Conservation (phyloP, 2,888 invertebrate genomes). For the Scaptomyza caliginosa region DNA sequence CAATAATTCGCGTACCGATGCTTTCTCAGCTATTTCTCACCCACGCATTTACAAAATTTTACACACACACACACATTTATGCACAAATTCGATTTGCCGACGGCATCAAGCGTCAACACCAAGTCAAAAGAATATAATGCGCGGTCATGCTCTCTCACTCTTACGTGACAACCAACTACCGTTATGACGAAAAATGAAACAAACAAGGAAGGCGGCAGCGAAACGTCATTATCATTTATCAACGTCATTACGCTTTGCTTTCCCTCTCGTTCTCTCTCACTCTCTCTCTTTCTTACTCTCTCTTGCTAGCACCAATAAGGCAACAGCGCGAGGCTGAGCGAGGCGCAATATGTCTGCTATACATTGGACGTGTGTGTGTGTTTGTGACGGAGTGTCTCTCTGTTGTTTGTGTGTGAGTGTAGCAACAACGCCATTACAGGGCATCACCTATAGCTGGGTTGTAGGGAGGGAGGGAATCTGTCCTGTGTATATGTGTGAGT, state of each 20-base stretch:
- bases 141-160: constrained; percentile 69
- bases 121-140: constrained; percentile 43
- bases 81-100: constrained; percentile 50
- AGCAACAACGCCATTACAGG: constrained; percentile 44
- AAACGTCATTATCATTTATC: constrained; percentile 64
- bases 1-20: constrained; percentile 37
- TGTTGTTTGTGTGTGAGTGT: not conserved
- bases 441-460: constrained; percentile 10
- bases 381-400: not conserved
- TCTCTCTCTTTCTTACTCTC: constrained; percentile 10
- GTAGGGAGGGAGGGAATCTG: not conserved
- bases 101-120: constrained; percentile 49
- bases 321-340: constrained; percentile 24
- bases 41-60: constrained; percentile 29
- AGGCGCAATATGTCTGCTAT: constrained; percentile 53
- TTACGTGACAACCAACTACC: constrained; percentile 58
- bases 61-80: not conserved
- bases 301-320: constrained; percentile 55
- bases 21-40: constrained; percentile 34
- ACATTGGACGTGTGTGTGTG: constrained; percentile 4
- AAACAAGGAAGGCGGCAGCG: constrained; percentile 22
- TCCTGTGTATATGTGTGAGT: constrained; percentile 10
- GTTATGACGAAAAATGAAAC: constrained; percentile 47
- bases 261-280: constrained; percentile 10
- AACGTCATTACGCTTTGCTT: constrained; percentile 47